These are phyloP conservation scores for Aphrocallistes beatrix DNA, from an alignment of 37 sponge, comb jelly and placozoan species.

Conservation along the genomic window DNA sequence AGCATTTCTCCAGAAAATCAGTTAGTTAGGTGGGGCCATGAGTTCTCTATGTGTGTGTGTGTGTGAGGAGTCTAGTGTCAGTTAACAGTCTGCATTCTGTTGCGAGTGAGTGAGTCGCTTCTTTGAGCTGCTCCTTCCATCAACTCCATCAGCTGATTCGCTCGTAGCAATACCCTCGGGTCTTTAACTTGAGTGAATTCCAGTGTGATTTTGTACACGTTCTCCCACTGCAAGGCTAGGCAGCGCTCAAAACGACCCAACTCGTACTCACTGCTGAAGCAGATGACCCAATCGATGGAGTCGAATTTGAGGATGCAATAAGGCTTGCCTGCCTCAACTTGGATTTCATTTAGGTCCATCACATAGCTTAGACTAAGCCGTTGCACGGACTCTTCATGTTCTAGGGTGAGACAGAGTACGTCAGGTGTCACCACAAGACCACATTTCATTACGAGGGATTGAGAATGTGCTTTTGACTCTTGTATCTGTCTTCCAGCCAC, in stretches of 20 bases:
- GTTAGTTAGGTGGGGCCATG: too few species aligned
- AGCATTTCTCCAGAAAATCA: too few species aligned
- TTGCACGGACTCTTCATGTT: not conserved
- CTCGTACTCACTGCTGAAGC: constrained; percentile 58
- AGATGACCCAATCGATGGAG: constrained; percentile 47
- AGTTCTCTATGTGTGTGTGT: too few species aligned
- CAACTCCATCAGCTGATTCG: not conserved
- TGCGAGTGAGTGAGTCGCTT: not conserved
- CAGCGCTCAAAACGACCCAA: constrained; percentile 54
- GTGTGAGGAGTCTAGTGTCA: too few species aligned
- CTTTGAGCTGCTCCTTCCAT: not conserved
- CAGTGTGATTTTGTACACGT: constrained; percentile 35
- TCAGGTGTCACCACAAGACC: not conserved
- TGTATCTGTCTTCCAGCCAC: not conserved
- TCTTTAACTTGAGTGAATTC: not conserved
- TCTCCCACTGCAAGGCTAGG: constrained; percentile 33
- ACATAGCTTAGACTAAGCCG: not conserved
- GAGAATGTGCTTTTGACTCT: constrained; percentile 7
- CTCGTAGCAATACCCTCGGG: not conserved
- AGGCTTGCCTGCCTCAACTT: not conserved
- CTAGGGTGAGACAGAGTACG: not conserved
- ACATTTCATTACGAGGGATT: not conserved
- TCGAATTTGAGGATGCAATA: not conserved
- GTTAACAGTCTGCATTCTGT: too few species aligned
- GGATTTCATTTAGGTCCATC: not conserved